Evolutionary conservation across 2,797 vertebrate species (phyloP), one percentile per base, ranked within the genome.

Genomic region (Lepus oiostolus): DNA sequence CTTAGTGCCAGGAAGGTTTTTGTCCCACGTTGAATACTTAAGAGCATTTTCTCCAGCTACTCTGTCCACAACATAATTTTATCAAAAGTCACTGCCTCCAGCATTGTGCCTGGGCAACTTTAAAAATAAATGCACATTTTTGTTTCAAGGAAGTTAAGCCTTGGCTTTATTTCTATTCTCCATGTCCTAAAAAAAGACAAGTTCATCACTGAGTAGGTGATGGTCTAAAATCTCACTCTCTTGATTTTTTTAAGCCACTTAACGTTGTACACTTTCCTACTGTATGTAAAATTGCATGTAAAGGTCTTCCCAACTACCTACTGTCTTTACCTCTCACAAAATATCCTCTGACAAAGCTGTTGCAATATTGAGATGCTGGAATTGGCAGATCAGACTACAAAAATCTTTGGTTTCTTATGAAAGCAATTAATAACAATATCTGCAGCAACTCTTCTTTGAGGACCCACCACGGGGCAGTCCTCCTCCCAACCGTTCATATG

Each of bases 1-100:
- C 95, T 94, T 92, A 98, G 89, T 97, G 97, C 96, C 97, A 96
- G 95, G 94, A 96, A 96, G 92, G 84, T 96, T 97, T 96, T 97
- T 97, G 96, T 98, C 96, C 96, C 96, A 35, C 21, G 14, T 47
- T 97, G 97, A 98, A 93, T 96, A 96, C 97, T 98, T 98, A 97
- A 96, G 91, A 98, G 96, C 80, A 84, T 96, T 98, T 97, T 91
- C 96, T 19, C 74, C 77, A 94, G 96, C 95, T 93, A 92, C 93
- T 97, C 96, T 97, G 94, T 96, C 97, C 96, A 97, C 95, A 96
- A 96, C 95, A 97, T 92, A 96, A 89, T 97, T 75, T 68, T 60
- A 93, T 91, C 88, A 94, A 96, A 96, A 94, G 94, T 65, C 97
- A 80, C 77, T 94, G 35, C 58, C 58, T 91, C 75, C 96, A 21